A percentile compares a stretch with the other conserved stretches of the same genome.
These are phyloP conservation scores for Crocuta crocuta DNA, from an alignment of 2,113 vertebrate species.

Conservation along the genomic window DNA sequence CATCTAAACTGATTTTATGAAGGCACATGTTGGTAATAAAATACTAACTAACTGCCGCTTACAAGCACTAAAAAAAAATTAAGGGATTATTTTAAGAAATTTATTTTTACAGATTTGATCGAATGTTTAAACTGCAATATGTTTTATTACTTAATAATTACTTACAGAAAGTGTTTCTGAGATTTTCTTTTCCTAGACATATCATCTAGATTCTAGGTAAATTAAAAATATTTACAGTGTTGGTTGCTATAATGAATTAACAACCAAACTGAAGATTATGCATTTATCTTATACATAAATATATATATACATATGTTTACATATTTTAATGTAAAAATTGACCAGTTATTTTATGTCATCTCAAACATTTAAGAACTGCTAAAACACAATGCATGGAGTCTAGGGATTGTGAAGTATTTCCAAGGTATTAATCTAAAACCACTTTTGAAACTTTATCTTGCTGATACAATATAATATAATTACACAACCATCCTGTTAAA, in stretches of 20 bases:
- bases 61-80: neutral
- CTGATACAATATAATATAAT: neutral
- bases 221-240: neutral
- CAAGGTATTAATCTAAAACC: neutral
- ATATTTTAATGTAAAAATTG: neutral
- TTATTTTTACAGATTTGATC: neutral
- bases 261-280: neutral
- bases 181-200: neutral
- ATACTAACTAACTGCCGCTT: neutral
- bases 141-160: conserved; percentile 24
- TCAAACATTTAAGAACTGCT: neutral
- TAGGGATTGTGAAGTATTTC: neutral
- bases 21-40: conserved; percentile 30
- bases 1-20: conserved; percentile 40
- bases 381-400: neutral
- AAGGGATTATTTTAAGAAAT: conserved; percentile 34
- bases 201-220: neutral
- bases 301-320: neutral
- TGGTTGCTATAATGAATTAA: neutral
- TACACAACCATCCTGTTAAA: neutral
- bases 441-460: conserved; percentile 27
- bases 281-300: neutral
- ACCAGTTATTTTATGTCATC: neutral
- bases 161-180: neutral
- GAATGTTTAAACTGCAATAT: neutral